Percentiles rank a stretch among this genome's conserved stretches.
These are phyloP conservation scores for Mesocricetus auratus DNA, from an alignment of 2,113 vertebrate species.

Conservation along the genomic window DNA sequence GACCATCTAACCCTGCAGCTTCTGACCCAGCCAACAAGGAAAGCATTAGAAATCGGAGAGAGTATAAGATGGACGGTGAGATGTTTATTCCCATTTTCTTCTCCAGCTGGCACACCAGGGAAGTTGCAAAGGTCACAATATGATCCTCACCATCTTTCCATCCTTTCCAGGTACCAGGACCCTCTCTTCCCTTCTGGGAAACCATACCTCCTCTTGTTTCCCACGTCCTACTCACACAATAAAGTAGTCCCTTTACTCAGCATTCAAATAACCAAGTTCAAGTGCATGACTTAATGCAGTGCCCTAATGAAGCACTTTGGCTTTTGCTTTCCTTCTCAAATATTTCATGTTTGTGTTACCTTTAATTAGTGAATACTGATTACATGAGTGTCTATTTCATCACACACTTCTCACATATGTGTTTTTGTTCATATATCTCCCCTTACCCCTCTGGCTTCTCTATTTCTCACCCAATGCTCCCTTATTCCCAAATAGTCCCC, in stretches of 20 bases:
- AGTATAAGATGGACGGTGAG: neutral
- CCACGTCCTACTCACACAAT: neutral
- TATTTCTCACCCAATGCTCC: neutral
- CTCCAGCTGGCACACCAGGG: neutral
- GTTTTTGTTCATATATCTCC: neutral
- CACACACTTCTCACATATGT: neutral
- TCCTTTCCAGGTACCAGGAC: neutral
- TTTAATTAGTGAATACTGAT: neutral
- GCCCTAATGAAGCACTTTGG: neutral
- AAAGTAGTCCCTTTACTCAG: neutral
- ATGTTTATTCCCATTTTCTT: neutral
- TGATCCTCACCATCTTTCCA: neutral
- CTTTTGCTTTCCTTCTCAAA: neutral
- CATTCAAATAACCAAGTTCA: neutral
- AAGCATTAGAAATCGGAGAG: neutral
- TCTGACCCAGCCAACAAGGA: neutral
- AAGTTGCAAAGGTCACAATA: neutral
- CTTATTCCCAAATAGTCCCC: neutral
- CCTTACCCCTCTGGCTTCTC: neutral
- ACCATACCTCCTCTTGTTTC: neutral
- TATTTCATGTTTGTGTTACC: neutral
- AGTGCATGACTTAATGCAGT: neutral
- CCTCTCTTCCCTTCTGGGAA: neutral
- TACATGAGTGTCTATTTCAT: neutral
- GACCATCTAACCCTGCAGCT: neutral